These are phyloP conservation scores for Anabas testudineus DNA, from an alignment of 2,797 vertebrate species.

Conservation along the genomic window DNA sequence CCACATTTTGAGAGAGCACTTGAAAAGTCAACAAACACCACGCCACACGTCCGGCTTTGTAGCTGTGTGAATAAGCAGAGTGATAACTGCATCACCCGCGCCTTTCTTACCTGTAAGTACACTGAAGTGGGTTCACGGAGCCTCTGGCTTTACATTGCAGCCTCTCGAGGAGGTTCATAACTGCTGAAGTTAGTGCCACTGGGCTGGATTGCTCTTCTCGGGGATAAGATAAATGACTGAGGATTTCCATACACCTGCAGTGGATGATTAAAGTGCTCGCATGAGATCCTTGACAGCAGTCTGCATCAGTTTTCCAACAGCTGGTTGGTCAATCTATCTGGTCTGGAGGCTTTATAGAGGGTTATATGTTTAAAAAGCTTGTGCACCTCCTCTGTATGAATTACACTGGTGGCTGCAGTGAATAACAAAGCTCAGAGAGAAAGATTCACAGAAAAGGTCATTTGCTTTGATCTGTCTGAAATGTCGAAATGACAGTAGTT, in stretches of 20 bases:
- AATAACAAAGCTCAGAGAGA: constrained; percentile 11
- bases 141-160: constrained; percentile 24
- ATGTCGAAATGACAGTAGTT: constrained; percentile 21
- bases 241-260: constrained; percentile 43
- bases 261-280: constrained; percentile 40
- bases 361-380: constrained; percentile 22
- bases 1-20: constrained; percentile 23
- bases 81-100: constrained; percentile 22
- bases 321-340: constrained; percentile 12
- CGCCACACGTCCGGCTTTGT: constrained; percentile 17
- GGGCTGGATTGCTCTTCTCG: constrained; percentile 28
- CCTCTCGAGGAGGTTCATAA: constrained; percentile 41
- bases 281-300: constrained; percentile 46
- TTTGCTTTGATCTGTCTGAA: constrained; percentile 25
- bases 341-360: constrained; percentile 1
- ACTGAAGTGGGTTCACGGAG: constrained; percentile 24
- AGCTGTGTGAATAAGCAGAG: constrained; percentile 31
- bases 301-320: constrained; percentile 32
- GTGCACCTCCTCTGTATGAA: constrained; percentile 13
- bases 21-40: constrained; percentile 30
- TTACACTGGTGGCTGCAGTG: background rate
- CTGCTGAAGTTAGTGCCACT: constrained; percentile 36
- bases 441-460: constrained; percentile 38
- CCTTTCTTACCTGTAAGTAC: constrained; percentile 25
- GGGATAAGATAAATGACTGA: constrained; percentile 43